These are phyloP conservation scores for Rhizoglyphus robini DNA, from an alignment of 1,140 invertebrate genomes.

Conservation along the genomic window DNA sequence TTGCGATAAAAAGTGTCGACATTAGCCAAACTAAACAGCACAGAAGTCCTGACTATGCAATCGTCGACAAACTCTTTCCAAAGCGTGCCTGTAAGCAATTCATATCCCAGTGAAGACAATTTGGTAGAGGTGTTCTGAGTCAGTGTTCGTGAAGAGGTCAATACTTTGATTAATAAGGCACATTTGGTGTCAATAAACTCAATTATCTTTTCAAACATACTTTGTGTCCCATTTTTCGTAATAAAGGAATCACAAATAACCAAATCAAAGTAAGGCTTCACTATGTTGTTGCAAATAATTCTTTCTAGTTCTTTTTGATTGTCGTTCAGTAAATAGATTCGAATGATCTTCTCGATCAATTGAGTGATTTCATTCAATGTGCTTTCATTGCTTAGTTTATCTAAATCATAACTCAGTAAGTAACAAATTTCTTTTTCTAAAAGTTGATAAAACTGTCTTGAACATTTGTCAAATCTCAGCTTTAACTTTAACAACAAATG, in stretches of 20 bases:
- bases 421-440: neutral
- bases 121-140: neutral
- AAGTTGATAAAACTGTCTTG: neutral
- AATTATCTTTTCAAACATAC: constrained; percentile 12
- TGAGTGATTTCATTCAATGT: neutral
- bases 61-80: constrained; percentile 67
- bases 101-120: constrained; percentile 34
- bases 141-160: constrained; percentile 35
- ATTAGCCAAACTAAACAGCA: constrained; percentile 79
- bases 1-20: constrained; percentile 49
- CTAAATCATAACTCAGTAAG: neutral
- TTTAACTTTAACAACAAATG: neutral
- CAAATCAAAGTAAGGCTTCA: constrained; percentile 53
- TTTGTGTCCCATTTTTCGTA: neutral
- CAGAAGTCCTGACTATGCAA: constrained; percentile 56
- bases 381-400: neutral
- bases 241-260: constrained; percentile 27
- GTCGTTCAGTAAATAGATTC: constrained; percentile 36
- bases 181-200: constrained; percentile 17
- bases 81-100: constrained; percentile 70
- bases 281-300: constrained; percentile 51
- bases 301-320: constrained; percentile 53
- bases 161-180: constrained; percentile 4
- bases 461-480: neutral
- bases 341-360: constrained; percentile 21